phyloP scores from a whole-genome alignment of 2,888 invertebrate species.

The Epistrophella euchroma region DNA sequence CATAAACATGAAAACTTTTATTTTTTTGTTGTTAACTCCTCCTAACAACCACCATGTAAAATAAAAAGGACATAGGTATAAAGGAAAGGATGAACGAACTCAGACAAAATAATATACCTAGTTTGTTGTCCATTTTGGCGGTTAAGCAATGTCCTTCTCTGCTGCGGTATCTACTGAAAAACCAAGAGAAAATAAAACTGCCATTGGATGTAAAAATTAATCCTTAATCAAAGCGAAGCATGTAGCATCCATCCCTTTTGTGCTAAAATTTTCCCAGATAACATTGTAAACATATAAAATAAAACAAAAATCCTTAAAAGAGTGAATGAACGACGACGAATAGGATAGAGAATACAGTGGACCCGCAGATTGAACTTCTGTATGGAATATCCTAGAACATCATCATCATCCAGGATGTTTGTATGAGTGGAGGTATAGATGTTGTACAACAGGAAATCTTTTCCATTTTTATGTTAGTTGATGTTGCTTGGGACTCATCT shows the following conservation, averaged over 20 bases:
- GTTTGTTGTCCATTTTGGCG: conserved; percentile 53
- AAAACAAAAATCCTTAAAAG: conserved; percentile 28
- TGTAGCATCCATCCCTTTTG: conserved; percentile 15
- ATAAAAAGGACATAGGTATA: not conserved
- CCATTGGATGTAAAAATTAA: conserved; percentile 60
- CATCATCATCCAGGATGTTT: not conserved
- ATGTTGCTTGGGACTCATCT: conserved; percentile 38
- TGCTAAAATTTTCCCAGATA: conserved; percentile 41
- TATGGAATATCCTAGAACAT: conserved; percentile 29
- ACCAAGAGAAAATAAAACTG: not conserved
- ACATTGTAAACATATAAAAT: conserved; percentile 20
- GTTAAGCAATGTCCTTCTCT: conserved; percentile 34
- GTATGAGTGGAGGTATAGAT: conserved; percentile 1
- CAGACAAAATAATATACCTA: conserved; percentile 51
- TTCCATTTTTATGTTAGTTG: conserved; percentile 57
- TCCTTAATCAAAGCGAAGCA: conserved; percentile 59
- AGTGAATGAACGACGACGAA: conserved; percentile 57
- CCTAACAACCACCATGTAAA: conserved; percentile 32
- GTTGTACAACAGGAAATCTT: conserved; percentile 63
- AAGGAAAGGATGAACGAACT: conserved; percentile 69
- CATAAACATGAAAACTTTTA: conserved; percentile 22
- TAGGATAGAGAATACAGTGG: conserved; percentile 21
- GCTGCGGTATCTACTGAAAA: conserved; percentile 4
- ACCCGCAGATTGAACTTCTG: conserved; percentile 58
- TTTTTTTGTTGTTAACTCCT: conserved; percentile 29